A percentile compares a stretch with the other conserved stretches of the same genome.
phyloP scores from a whole-genome alignment of 2,113 vertebrate species.

The Micronycteris hirsuta region DNA sequence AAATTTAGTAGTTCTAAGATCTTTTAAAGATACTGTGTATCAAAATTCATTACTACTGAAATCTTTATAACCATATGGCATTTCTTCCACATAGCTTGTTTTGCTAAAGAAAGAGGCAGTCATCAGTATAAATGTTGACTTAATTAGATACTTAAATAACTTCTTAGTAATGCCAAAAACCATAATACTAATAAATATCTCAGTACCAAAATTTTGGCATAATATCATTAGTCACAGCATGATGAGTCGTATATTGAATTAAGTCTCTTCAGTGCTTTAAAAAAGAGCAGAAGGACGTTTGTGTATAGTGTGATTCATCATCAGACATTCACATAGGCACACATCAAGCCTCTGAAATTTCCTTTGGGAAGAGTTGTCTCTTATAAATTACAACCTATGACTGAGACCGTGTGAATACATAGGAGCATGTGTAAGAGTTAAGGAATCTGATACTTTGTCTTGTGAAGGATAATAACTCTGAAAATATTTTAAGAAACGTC shows the following conservation, averaged over 20 bases:
- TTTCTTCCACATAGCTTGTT: constrained; percentile 20
- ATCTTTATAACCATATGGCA: neutral
- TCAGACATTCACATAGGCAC: constrained; percentile 7
- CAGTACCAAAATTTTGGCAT: constrained; percentile 1
- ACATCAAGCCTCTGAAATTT: constrained; percentile 15
- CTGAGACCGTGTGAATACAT: neutral
- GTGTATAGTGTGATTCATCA: neutral
- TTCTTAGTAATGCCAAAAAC: constrained; percentile 17
- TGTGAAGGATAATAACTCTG: constrained; percentile 29
- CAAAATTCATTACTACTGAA: constrained; percentile 31
- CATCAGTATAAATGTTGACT: neutral
- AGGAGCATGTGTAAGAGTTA: neutral
- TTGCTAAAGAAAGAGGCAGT: constrained; percentile 11
- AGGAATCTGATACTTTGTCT: constrained; percentile 14
- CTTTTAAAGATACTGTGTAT: constrained; percentile 6
- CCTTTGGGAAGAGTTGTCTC: neutral
- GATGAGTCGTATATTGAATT: neutral
- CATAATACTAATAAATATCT: constrained; percentile 23
- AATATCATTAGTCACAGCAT: neutral
- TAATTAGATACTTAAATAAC: constrained; percentile 19
- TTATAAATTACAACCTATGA: constrained; percentile 31
- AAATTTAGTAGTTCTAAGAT: neutral
- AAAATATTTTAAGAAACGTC: constrained; percentile 35
- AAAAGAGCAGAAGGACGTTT: constrained; percentile 24
- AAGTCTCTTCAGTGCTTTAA: constrained; percentile 33